Percentiles rank a stretch among this genome's conserved stretches.
phyloP scores from a whole-genome alignment of 2,797 vertebrate species.

The Poecilia picta region DNA sequence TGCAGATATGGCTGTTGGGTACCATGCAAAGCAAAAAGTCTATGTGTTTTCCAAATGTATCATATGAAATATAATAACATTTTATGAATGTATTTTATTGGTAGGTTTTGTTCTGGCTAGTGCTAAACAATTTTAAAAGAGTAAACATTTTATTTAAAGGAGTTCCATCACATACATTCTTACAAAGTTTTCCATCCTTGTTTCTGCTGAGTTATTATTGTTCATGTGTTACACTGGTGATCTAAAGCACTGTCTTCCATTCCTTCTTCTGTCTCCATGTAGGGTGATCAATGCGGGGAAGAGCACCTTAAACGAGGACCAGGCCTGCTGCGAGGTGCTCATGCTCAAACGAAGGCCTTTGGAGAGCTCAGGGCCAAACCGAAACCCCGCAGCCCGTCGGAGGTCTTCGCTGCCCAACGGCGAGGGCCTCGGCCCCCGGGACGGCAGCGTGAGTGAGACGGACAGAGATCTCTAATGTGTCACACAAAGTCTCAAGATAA shows the following conservation, averaged over 20 bases:
- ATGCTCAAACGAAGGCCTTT: constrained; percentile 86
- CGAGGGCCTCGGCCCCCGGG: constrained; percentile 87
- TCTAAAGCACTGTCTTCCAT: constrained; percentile 1
- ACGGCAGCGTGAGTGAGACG: constrained; percentile 83
- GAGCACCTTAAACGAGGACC: constrained; percentile 96
- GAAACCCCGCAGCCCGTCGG: constrained; percentile 82
- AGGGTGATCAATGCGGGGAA: constrained; percentile 99
- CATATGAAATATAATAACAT: not conserved
- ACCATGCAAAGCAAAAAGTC: not conserved
- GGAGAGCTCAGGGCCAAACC: constrained; percentile 82
- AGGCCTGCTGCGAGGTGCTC: constrained; percentile 95
- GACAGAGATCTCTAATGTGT: not conserved
- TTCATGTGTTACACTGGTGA: not conserved
- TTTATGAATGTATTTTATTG: not conserved
- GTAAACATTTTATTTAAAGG: not conserved
- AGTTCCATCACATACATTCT: not conserved
- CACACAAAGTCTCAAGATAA: not conserved
- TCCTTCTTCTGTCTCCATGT: constrained; percentile 6
- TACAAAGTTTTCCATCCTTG: not conserved
- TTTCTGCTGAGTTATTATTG: not conserved
- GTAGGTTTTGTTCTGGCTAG: not conserved
- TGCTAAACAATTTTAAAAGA: not conserved
- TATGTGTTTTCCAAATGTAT: not conserved
- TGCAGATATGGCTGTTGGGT: not conserved
- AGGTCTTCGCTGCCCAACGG: constrained; percentile 94